A percentile compares a stretch with the other conserved stretches of the same genome.
Evolutionary conservation across 2,797 vertebrate species (phyloP).

Genomic region (Neosilurus hyrtlii): DNA sequence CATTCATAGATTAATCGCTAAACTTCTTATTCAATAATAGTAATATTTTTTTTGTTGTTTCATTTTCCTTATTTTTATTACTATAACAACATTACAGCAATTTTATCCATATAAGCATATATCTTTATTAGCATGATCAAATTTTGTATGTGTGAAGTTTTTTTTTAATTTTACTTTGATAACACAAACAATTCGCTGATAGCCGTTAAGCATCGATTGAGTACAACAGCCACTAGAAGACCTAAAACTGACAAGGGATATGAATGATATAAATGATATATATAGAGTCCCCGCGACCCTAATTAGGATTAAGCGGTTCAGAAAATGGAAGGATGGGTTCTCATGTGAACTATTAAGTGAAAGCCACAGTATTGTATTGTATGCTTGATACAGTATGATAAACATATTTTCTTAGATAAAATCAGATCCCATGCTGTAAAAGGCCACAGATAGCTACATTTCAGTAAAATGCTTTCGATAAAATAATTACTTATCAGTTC

Average conservation of each 20-base stretch:
- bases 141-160: neutral
- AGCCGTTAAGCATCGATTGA: neutral
- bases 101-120: neutral
- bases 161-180: neutral
- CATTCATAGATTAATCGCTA: neutral
- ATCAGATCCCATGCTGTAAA: neutral
- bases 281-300: neutral
- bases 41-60: neutral
- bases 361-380: too few relatives aligned
- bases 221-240: neutral
- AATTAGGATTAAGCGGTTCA: neutral
- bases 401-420: neutral
- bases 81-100: neutral
- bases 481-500: slow-evolving; percentile 14
- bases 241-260: neutral
- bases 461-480: neutral
- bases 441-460: neutral
- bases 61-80: too few relatives aligned
- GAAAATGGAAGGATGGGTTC: too few relatives aligned
- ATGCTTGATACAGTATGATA: neutral
- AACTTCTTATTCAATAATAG: neutral
- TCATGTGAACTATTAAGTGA: neutral
- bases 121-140: neutral
- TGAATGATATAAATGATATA: too few relatives aligned
- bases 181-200: neutral